A percentile compares a stretch with the other conserved stretches of the same genome.
Evolutionary conservation across 2,888 invertebrate genomes (phyloP).

Genomic region (Syrphus vitripennis): DNA sequence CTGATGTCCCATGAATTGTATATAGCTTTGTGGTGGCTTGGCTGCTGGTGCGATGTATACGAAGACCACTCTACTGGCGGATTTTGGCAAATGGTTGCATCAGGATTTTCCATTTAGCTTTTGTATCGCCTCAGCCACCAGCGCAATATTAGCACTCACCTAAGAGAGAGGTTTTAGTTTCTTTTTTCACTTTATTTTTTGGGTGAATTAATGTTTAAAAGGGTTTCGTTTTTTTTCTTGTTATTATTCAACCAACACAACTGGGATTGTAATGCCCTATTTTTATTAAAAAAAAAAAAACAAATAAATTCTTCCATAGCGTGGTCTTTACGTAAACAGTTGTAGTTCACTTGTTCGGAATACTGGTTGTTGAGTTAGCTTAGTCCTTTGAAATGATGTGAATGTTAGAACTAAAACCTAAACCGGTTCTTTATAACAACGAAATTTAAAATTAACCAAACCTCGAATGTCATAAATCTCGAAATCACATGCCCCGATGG

Average conservation of each 20-base stretch:
- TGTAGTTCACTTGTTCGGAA: neutral
- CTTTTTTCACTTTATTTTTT: neutral
- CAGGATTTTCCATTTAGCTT: constrained; percentile 58
- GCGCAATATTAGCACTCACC: constrained; percentile 54
- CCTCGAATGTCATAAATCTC: too few species aligned
- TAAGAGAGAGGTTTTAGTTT: constrained; percentile 18
- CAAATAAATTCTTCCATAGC: neutral
- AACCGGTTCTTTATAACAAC: too few species aligned
- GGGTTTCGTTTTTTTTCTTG: neutral
- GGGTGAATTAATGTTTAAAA: constrained; percentile 3
- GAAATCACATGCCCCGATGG: too few species aligned
- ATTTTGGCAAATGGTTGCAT: constrained; percentile 53
- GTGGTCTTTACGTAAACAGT: neutral
- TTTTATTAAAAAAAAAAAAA: neutral
- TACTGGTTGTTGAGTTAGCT: neutral
- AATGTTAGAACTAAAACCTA: too few species aligned
- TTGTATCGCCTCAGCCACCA: constrained; percentile 25
- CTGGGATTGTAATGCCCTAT: neutral
- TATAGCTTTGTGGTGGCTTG: constrained; percentile 41
- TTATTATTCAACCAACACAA: neutral
- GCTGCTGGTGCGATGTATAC: too few species aligned
- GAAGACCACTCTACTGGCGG: constrained; percentile 32
- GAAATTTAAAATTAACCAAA: too few species aligned
- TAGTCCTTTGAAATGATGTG: too few species aligned
- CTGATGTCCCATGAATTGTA: constrained; percentile 62